A percentile compares a stretch with the other conserved stretches of the same genome.
phyloP scores from a whole-genome alignment of 2,113 vertebrate species.

The Pleuronectes platessa region DNA sequence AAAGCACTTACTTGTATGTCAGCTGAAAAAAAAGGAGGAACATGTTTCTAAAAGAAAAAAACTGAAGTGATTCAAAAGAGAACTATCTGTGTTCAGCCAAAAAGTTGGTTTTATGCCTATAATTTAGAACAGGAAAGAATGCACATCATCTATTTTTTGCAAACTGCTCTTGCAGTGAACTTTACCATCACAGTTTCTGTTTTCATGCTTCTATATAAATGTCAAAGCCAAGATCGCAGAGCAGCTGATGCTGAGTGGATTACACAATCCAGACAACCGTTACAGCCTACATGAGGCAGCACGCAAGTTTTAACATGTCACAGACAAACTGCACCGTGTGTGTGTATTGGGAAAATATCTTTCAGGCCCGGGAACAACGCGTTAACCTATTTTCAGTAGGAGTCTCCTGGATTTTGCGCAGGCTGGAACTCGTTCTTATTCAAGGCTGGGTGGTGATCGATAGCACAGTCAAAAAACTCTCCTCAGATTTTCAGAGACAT shows the following conservation, averaged over 20 bases:
- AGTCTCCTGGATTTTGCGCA: background rate
- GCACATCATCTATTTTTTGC: background rate
- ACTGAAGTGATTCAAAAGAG: background rate
- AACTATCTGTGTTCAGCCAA: background rate
- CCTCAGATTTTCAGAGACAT: background rate
- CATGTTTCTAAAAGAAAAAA: background rate
- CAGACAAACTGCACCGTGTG: background rate
- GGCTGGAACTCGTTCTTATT: background rate
- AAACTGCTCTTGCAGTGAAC: background rate
- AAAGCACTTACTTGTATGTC: background rate
- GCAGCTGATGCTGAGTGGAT: background rate
- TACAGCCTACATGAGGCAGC: background rate
- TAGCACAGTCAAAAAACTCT: background rate
- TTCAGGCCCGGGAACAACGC: conserved; percentile 1
- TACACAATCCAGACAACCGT: conserved; percentile 24
- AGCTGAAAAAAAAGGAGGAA: conserved; percentile 3
- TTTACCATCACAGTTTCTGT: background rate
- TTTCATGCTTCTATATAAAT: background rate
- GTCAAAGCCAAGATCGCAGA: conserved; percentile 4
- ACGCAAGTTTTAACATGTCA: conserved; percentile 58
- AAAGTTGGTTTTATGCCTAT: no score
- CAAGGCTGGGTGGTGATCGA: background rate
- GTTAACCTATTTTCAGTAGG: background rate
- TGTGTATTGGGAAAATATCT: background rate
- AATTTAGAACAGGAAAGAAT: background rate